phyloP scores from a whole-genome alignment of 2,888 invertebrate genomes.

The Nemotelus nigrinus region DNA sequence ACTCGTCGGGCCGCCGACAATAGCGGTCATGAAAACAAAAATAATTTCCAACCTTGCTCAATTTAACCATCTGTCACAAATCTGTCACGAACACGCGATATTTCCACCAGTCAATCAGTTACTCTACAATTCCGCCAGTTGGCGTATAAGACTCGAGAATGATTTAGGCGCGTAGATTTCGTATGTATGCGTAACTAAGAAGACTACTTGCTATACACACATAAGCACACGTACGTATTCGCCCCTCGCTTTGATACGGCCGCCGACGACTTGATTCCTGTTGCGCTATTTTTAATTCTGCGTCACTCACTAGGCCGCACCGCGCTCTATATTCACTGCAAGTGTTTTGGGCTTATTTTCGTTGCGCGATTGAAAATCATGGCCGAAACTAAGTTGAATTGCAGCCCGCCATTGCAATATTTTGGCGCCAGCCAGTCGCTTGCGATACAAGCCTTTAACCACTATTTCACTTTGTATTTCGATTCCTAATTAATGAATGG shows the following conservation, averaged over 20 bases:
- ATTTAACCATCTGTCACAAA: conserved; percentile 7
- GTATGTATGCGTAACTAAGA: conserved; percentile 3
- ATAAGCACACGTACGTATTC: conserved; percentile 10
- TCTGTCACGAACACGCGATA: conserved; percentile 35
- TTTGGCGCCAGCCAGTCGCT: conserved; percentile 19
- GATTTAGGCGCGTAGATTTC: conserved; percentile 1
- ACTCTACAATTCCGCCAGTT: conserved; percentile 5
- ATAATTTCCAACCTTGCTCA: conserved; percentile 38
- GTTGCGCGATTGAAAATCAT: neutral
- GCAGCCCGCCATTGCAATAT: neutral
- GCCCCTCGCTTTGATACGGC: conserved; percentile 7
- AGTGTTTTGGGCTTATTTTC: neutral
- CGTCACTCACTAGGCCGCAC: conserved; percentile 45
- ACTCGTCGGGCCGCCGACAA: conserved; percentile 5
- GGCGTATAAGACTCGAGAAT: neutral
- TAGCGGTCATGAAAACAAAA: conserved; percentile 18
- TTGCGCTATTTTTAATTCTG: conserved; percentile 51
- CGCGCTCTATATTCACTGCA: conserved; percentile 5
- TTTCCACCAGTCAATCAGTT: neutral
- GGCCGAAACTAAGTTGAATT: neutral
- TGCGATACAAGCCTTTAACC: neutral
- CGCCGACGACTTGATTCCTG: neutral
- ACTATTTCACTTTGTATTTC: neutral
- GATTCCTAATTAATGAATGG: neutral
- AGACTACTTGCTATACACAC: neutral